Base-by-base conservation (phyloP, 2,888 invertebrate genomes). In the Limnephilus rhombicus region DNA sequence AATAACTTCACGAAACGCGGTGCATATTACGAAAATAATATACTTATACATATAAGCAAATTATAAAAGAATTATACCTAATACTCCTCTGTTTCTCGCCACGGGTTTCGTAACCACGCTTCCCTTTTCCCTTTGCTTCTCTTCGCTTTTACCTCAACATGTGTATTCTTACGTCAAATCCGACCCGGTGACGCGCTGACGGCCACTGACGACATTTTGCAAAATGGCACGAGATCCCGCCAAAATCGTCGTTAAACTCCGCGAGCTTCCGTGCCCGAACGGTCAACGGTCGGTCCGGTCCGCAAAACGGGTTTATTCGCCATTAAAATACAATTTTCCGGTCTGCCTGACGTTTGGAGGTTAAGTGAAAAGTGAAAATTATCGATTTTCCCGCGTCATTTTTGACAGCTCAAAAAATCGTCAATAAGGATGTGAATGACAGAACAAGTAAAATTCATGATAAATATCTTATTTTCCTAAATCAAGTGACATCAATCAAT, bases 291-390 rank as follows among this genome's bases (percentile, higher is more conserved):
- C 45, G 86, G 53, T 41, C 29, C 80, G 80, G 34, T 80, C 87
- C 29, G 87, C 68, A 80, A 91, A 89, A 29, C 41, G 80, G 34
- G 81, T 37, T 13, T 89, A 80, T 89, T 89, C 80, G 80, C 80
- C 13, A 81, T 31, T 41, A 15, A 81, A 37, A n/a, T 81, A 49
- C 91, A 34, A 37, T 87, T 87, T 91, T 91, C 81, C 86, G 49
- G 81, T 81, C 86, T 41, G 81, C 34, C 37, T 87, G 87, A 87
- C 81, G 41, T 85, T 45, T 91, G 18, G 87, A 87, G 91, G 91
- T 91, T 91, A 91, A 68, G 91, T 87, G 86, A 80, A 86, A 85
- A 68, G 87, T 81, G 91, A 81, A 89, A 89, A 89, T 29, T 29
- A 91, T 91, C 87, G 91, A 91, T 91, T 91, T 87, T 37, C 91